Base-by-base conservation (phyloP, 2,113 vertebrate genomes). In the Protobothrops mucrosquamatus region DNA sequence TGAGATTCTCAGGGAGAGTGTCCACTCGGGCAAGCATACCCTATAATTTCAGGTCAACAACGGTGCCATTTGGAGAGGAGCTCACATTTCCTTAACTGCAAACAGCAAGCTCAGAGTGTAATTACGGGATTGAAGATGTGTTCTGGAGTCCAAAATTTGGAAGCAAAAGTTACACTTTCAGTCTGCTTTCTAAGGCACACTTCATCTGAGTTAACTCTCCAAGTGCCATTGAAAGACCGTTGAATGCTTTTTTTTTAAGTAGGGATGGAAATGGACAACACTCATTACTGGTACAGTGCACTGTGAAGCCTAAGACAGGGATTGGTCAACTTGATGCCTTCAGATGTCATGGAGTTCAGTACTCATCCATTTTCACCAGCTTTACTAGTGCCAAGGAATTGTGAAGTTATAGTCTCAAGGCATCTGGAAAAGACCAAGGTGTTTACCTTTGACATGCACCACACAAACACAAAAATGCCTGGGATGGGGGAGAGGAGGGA, bases 1-100 rank as follows among this genome's bases (percentile, higher is more conserved):
- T 0, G 0, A 89, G 88, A 74, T 92, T 34, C 69, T 95, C 92
- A 87, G 95, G 0, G n/a, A 93, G 39, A 52, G 46, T 93, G 96
- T 92, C 92, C 34, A 0, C 96, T 96, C 94, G 0, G 1, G 94
- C 95, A 95, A 95, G 93, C 95, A 95, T 97, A 96, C 95, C 69
- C 0, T 97, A 94, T 97, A 93, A 98, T 98, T 98, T 98, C 93
- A 94, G 96, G 97, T 96, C 95, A 95, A 92, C 55, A 55, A 89
- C 2, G 4, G 95, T 97, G 96, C 97, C 95, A 52, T 97, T 97
- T 97, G 97, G 97, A 97, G 95, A 96, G 95, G 90, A 96, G 97
- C 95, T 98, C 91, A 55, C 96, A 96, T 98, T 98, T 98, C 97
- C 89, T 95, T 95, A 94, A 97, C 96, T 97, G 97, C 95, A 97